Base-by-base conservation (phyloP, 1,140 invertebrate species). In the Anastrepha obliqua region DNA sequence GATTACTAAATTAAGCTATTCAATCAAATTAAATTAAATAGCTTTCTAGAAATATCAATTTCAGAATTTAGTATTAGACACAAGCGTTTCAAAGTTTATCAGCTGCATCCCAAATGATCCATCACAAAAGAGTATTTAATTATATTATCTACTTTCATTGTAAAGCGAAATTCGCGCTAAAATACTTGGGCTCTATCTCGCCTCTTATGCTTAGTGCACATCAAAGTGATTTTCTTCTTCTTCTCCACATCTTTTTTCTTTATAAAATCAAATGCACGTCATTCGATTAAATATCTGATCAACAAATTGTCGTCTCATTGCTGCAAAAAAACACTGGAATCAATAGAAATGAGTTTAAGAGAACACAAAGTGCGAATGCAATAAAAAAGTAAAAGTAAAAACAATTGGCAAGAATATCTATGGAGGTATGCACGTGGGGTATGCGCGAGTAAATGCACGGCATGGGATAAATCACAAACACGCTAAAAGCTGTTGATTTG, bases 301-400 rank as follows among this genome's bases (percentile, higher is more conserved):
- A 11, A 55, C 51, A 55, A 55, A 55, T 55, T 55, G 51, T 55
- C 67, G 7, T 47, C 13, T 47, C 67, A 74, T 47, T 44, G 67
- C 39, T 47, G 67, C 42, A 74, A 15, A 8, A 15, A 74, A 74
- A 55, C 11, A 55, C 29, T 29, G 29, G 29, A 47, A 74, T 74
- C 67, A 74, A 74, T 74, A 74, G 39, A 74, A 74, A 74, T 74
- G 67, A 74, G 67, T 47, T 74, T 74, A 74, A 17, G 67, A 11
- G 65, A 39, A 42, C 65, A 67, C 65, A 67, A 67, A 67, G 65
- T 67, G 20, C 13, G n/a, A 67, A 67, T 11, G 20, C 65, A 67
- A 67, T 13, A 67, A 20, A 13, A 44, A 74, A 7, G 67, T 8
- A 44, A 39, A 6, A 74, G 17, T 5, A 47, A 6, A 74, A 74